Percentiles rank a stretch among this genome's conserved stretches.
Conservation (phyloP, 64 coral and sea anemone genomes). For the Acropora tenuis region DNA sequence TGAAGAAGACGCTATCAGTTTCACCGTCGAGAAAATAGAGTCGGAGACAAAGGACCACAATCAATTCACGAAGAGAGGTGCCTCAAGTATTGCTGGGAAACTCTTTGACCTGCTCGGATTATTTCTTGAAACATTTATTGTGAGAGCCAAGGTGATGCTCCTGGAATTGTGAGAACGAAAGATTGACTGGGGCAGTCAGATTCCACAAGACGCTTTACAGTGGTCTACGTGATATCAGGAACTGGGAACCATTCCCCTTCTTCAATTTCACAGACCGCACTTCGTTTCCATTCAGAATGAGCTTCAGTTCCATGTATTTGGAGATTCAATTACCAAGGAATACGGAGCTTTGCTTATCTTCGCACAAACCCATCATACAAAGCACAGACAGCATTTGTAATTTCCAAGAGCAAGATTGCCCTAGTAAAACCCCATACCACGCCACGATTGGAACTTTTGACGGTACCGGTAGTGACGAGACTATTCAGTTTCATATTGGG, state of each 20-base stretch:
- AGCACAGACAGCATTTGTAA: neutral
- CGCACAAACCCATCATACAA: neutral
- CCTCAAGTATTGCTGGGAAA: constrained; percentile 20
- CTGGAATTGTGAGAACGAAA: constrained; percentile 48
- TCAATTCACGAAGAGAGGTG: neutral
- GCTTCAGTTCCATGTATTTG: neutral
- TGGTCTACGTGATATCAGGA: neutral
- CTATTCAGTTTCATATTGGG: neutral
- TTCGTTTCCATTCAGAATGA: neutral
- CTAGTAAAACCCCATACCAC: neutral
- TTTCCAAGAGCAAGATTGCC: neutral
- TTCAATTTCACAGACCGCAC: too few species aligned
- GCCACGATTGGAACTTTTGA: neutral
- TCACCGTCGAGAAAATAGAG: neutral
- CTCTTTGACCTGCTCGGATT: constrained; percentile 53
- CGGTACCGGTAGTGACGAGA: too few species aligned
- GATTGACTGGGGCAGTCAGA: constrained; percentile 2
- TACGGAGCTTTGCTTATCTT: neutral
- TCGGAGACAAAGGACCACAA: neutral
- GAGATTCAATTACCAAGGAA: neutral
- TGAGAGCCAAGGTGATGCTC: constrained; percentile 44
- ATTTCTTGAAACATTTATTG: neutral
- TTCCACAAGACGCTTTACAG: neutral
- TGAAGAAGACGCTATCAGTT: neutral
- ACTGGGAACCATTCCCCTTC: too few species aligned